Percentiles rank a stretch among this genome's conserved stretches.
phyloP scores from a whole-genome alignment of 92 coral and sea anemone genomes.

The Palythoa caribaeorum region DNA sequence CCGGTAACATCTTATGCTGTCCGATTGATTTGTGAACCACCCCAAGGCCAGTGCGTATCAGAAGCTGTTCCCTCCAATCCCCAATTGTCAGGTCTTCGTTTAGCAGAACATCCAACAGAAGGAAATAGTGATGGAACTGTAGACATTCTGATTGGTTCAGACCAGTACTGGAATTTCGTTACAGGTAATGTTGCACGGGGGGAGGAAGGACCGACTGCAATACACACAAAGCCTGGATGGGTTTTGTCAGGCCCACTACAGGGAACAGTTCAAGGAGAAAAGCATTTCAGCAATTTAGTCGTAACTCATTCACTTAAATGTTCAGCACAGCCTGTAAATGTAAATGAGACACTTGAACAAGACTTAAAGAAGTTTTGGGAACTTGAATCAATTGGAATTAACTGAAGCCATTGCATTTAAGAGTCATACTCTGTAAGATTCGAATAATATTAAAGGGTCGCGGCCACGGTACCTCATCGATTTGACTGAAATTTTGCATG shows the following conservation, averaged over 20 bases:
- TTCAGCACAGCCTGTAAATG: background rate
- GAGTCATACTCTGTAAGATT: too few relatives aligned
- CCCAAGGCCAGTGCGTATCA: background rate
- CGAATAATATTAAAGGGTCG: too few relatives aligned
- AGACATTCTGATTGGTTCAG: background rate
- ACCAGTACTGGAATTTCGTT: slow-evolving; percentile 11
- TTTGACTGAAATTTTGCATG: too few relatives aligned
- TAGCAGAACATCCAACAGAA: background rate
- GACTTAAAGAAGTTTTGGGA: background rate
- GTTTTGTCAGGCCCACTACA: background rate
- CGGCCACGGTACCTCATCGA: too few relatives aligned
- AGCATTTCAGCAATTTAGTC: background rate
- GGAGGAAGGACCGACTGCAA: background rate
- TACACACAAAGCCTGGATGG: background rate
- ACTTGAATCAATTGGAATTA: background rate
- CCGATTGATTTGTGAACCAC: background rate
- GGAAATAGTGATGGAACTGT: background rate
- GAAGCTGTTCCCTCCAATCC: background rate
- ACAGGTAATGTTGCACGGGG: background rate
- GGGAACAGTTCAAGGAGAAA: background rate
- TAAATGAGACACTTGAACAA: slow-evolving; percentile 7
- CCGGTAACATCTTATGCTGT: background rate
- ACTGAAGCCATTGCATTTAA: background rate
- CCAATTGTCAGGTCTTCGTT: background rate
- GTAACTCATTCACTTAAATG: background rate